These are phyloP conservation scores for Lasioglossum vierecki DNA, from an alignment of 2,888 invertebrate species.

Conservation along the genomic window DNA sequence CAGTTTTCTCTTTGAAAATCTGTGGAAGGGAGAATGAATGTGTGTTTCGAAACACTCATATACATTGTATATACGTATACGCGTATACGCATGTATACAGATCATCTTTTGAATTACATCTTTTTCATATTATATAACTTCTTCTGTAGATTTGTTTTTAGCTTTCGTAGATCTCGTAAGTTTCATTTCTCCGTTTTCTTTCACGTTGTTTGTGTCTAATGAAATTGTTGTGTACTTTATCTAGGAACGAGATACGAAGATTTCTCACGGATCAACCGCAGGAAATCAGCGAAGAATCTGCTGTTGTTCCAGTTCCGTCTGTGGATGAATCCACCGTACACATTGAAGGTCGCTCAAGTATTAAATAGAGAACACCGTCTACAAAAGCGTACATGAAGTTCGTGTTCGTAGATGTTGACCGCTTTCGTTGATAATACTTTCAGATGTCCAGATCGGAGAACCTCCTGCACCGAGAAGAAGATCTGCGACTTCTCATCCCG, in stretches of 20 bases:
- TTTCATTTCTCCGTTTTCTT: no score
- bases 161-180: no score
- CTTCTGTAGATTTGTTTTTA: no score
- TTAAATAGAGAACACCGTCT: background rate
- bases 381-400: no score
- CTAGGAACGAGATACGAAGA: constrained; percentile 31
- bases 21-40: background rate
- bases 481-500: background rate
- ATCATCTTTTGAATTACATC: background rate
- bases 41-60: background rate
- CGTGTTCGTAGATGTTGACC: no score
- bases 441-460: background rate
- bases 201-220: no score
- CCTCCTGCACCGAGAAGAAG: constrained; percentile 3
- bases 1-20: background rate
- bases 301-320: background rate
- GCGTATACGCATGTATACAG: background rate
- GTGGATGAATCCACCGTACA: background rate
- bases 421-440: background rate
- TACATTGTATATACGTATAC: no score
- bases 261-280: background rate
- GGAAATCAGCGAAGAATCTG: background rate
- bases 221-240: background rate
- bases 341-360: background rate
- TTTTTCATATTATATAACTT: background rate